phyloP scores from a whole-genome alignment of 2,113 vertebrate species.

The Erinaceus europaeus region DNA sequence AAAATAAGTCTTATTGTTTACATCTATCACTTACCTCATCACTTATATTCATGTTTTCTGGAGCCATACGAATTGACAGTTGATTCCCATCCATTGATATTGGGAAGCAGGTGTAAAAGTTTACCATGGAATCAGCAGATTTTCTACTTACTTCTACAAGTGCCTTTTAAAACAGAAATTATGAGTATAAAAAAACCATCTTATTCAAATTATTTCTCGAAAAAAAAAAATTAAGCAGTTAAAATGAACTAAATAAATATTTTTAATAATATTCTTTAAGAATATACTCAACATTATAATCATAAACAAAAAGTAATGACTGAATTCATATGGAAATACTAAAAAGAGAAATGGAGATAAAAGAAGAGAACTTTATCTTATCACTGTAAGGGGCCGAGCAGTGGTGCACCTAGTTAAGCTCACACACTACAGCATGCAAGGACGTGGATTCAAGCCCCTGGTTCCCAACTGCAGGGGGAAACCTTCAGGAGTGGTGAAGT shows the following conservation, averaged over 20 bases:
- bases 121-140: constrained; percentile 86
- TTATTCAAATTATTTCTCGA: not conserved
- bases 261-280: not conserved
- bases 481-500: too few species aligned
- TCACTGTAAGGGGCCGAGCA: too few species aligned
- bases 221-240: not conserved
- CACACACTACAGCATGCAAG: too few species aligned
- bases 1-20: not conserved
- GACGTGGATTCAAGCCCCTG: too few species aligned
- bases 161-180: constrained; percentile 78
- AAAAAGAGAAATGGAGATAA: not conserved
- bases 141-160: constrained; percentile 83
- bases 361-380: not conserved
- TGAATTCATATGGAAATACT: not conserved
- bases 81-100: constrained; percentile 83
- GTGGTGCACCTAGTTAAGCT: too few species aligned
- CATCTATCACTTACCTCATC: constrained; percentile 79
- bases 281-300: not conserved
- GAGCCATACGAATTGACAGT: constrained; percentile 79
- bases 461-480: too few species aligned
- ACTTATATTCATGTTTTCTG: constrained; percentile 77
- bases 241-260: not conserved
- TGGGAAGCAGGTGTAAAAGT: constrained; percentile 85
- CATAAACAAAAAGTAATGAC: not conserved
- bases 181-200: not conserved